Evolutionary conservation across 2,888 invertebrate genomes (phyloP), one percentile per base, ranked within the genome.

Genomic region (Pecten maximus): DNA sequence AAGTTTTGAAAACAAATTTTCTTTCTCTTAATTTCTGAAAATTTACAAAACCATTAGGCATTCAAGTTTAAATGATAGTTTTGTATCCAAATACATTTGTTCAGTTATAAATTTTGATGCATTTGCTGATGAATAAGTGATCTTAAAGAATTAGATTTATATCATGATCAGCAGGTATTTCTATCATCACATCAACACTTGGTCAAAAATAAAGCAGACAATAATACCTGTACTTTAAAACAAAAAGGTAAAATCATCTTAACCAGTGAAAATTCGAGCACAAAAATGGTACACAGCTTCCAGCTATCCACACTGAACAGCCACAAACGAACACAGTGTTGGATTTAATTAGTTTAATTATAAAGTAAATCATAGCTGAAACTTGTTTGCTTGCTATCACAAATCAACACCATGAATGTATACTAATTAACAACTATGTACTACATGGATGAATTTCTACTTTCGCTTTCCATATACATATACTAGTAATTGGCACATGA

Each of bases 381-480:
- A 54, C 19, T n/a, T 54, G 54, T 54, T 19, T 48, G 48, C 48
- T 48, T 48, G 19, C 19, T 15, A 8, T 48, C n/a, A 2, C 6
- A 54, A 1, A 19, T n/a, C 54, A 19, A 54, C 54, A 54, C n/a
- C n/a, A n/a, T n/a, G n/a, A n/a, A n/a, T n/a, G 23, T n/a, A 54
- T 8, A 54, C 23, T 1, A 23, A 19, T 54, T 19, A 23, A n/a
- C n/a, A 54, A 54, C 54, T 54, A 44, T 44, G 6, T 10, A 35
- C 74, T 74, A 74, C 28, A 74, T 74, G 10, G 35, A 74, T 74
- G 28, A 74, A 74, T 74, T 74, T 74, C 74, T 74, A 74, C 74
- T 74, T 74, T 74, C 74, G 74, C 35, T 74, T 74, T 74, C 74
- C 74, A 74, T 74, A 74, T 74, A 44, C 6, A 44, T n/a, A n/a